Base-by-base conservation (phyloP, 1,140 invertebrate genomes). In the Goniozus legneri region DNA sequence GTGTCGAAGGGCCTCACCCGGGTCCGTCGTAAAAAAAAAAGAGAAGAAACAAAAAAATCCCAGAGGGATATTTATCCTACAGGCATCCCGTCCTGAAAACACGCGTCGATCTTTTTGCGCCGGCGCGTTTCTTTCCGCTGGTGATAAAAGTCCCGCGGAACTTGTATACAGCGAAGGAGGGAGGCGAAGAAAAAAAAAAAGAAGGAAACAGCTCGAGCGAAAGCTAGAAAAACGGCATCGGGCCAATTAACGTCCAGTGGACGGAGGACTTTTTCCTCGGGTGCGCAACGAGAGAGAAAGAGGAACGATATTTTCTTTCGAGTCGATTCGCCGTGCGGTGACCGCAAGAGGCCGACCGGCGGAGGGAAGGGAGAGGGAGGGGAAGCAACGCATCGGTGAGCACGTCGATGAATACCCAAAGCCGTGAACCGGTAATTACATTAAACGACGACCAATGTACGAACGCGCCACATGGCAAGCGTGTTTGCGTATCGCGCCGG, bases 351-450 rank as follows among this genome's bases (percentile, higher is more conserved):
- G n/a, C n/a, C n/a, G n/a, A n/a, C n/a, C n/a, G n/a, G n/a, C n/a
- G n/a, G n/a, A n/a, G 20, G 21, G 3, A 12, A 38, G 19, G 20
- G 21, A 20, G 12, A 21, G 14, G n/a, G 6, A 8, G 7, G 18
- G 33, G 8, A 15, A 2, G 7, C 14, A 19, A 24, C 37, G 21
- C 41, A 43, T 44, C 33, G 43, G 44, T 49, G 44, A 38, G 42
- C 47, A 54, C 49, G 60, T 66, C 67, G 66, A 71, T 67, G 62
- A 69, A 69, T 64, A 65, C 58, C 63, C 60, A 56, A 60, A 62
- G 56, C 54, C 64, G 60, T 59, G 59, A n/a, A 62, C 49, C 58
- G 47, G 60, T 62, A 67, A 71, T 71, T 71, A 67, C 60, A 52
- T 49, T 62, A 66, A 69, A 60, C 52, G 62, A 22, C 51, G 49